Evolutionary conservation across 2,888 invertebrate genomes (phyloP).

Genomic region (Apamea epomidion): DNA sequence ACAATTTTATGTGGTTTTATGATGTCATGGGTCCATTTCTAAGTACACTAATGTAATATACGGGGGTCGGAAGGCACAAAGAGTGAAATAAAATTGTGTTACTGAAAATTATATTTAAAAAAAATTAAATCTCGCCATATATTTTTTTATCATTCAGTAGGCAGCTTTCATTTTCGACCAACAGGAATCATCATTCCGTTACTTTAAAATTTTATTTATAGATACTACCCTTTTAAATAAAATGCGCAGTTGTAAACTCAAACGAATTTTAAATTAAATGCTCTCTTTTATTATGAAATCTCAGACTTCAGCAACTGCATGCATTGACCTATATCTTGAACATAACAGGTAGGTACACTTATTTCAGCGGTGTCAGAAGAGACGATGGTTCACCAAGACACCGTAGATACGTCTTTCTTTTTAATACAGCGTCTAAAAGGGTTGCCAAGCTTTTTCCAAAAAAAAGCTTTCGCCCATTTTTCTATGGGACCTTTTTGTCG

Average conservation of each 20-base stretch:
- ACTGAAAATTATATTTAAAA: not conserved
- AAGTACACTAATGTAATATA: not conserved
- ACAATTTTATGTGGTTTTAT: slow-evolving; percentile 3
- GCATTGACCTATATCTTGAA: slow-evolving; percentile 67
- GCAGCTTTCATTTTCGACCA: not conserved
- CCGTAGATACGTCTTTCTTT: slow-evolving; percentile 76
- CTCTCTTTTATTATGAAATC: slow-evolving; percentile 15
- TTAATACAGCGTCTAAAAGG: slow-evolving; percentile 79
- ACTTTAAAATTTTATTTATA: not conserved
- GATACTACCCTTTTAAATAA: slow-evolving; percentile 1
- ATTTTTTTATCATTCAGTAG: not conserved
- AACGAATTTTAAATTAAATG: slow-evolving; percentile 1
- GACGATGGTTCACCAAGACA: slow-evolving; percentile 71
- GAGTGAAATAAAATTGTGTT: not conserved
- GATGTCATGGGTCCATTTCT: not conserved
- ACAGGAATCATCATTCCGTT: not conserved
- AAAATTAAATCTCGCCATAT: not conserved
- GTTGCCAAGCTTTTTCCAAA: slow-evolving; percentile 72
- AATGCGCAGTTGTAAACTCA: not conserved
- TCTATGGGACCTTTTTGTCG: slow-evolving; percentile 73
- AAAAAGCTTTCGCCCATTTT: slow-evolving; percentile 75
- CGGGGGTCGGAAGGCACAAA: not conserved
- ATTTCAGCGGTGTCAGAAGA: slow-evolving; percentile 66
- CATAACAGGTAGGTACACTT: slow-evolving; percentile 65
- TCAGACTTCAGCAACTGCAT: slow-evolving; percentile 10